Conservation (phyloP, 2,113 vertebrate genomes). For the Colistium nudipinnis region DNA sequence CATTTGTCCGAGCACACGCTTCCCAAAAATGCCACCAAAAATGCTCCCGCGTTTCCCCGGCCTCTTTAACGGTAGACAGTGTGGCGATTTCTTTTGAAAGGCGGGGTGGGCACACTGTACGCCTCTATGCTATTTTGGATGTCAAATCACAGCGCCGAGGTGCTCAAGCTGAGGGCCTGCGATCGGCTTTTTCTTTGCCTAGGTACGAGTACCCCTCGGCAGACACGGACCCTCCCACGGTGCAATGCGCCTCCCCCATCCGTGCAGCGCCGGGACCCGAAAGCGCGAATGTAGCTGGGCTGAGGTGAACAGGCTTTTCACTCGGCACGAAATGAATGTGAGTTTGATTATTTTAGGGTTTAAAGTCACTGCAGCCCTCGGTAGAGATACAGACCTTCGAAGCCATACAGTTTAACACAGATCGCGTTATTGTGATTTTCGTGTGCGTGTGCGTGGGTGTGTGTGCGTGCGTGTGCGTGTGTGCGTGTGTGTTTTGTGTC, state of each 20-base stretch:
- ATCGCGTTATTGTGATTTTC: conserved; percentile 6
- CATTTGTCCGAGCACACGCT: conserved; percentile 12
- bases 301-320: conserved; percentile 6
- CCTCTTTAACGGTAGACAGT: background rate
- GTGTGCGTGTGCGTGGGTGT: background rate
- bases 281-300: conserved; percentile 43
- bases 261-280: conserved; percentile 22
- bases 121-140: conserved; percentile 20
- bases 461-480: background rate
- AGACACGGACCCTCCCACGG: background rate
- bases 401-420: conserved; percentile 29
- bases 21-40: background rate
- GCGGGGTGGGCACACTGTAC: conserved; percentile 6
- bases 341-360: conserved; percentile 18
- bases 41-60: background rate
- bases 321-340: conserved; percentile 29
- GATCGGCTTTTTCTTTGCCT: conserved; percentile 51
- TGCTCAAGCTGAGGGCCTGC: conserved; percentile 17
- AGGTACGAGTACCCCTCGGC: conserved; percentile 37
- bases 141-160: conserved; percentile 27
- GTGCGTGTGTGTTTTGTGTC: background rate
- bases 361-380: conserved; percentile 1
- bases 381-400: conserved; percentile 15
- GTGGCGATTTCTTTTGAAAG: background rate
- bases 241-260: conserved; percentile 7